Percentiles rank a stretch among this genome's conserved stretches.
Conservation (phyloP, 2,797 vertebrate genomes). For the Microchirus variegatus region DNA sequence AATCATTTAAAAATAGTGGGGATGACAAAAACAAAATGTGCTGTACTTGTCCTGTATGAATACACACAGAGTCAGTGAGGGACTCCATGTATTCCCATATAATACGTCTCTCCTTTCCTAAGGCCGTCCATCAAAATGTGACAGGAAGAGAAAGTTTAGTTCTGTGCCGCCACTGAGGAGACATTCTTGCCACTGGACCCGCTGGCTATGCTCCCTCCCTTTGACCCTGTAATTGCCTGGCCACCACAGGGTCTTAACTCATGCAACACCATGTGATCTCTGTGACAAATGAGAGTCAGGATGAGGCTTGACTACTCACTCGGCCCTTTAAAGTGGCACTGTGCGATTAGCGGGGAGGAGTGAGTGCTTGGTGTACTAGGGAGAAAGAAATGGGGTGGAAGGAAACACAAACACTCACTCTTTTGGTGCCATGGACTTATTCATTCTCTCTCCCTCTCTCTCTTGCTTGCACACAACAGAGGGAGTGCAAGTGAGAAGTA, state of each 20-base stretch:
- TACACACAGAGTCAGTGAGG: constrained; percentile 10
- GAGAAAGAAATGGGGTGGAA: constrained; percentile 27
- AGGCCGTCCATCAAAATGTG: constrained; percentile 62
- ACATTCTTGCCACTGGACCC: constrained; percentile 53
- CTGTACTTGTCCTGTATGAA: constrained; percentile 28
- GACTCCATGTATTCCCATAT: constrained; percentile 42
- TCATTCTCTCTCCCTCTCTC: constrained; percentile 31
- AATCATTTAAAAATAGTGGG: constrained; percentile 45
- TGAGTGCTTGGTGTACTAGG: constrained; percentile 47
- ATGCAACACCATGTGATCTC: constrained; percentile 69
- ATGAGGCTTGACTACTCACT: constrained; percentile 53
- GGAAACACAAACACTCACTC: constrained; percentile 52
- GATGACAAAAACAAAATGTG: constrained; percentile 51
- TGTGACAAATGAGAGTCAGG: constrained; percentile 67
- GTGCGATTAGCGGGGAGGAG: constrained; percentile 50
- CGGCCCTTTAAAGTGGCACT: constrained; percentile 65
- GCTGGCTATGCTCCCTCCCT: constrained; percentile 50
- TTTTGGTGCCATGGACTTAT: constrained; percentile 34
- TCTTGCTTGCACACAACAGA: constrained; percentile 46
- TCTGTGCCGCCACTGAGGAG: constrained; percentile 64
- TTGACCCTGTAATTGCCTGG: constrained; percentile 71
- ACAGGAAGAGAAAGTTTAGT: constrained; percentile 73
- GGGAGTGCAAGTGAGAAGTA: constrained; percentile 41
- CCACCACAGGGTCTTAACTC: constrained; percentile 66
- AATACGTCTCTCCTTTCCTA: constrained; percentile 39